These are phyloP conservation scores for Dinoponera quadriceps DNA, from an alignment of 1,140 invertebrate species.

Conservation along the genomic window DNA sequence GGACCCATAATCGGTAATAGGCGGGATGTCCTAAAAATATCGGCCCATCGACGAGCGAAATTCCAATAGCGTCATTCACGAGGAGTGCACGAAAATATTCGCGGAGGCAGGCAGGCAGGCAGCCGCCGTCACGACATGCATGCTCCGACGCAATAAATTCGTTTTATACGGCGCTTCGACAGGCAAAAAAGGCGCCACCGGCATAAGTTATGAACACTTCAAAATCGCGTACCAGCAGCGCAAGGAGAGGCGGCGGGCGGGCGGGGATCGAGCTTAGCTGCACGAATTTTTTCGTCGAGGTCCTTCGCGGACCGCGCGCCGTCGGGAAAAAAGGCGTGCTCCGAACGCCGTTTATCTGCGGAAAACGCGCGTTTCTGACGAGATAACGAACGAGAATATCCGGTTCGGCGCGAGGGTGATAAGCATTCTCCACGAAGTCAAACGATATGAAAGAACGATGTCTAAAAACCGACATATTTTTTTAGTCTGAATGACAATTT, in stretches of 20 bases:
- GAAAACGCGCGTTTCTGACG: too few relatives aligned
- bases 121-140: conserved; percentile 74
- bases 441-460: too few relatives aligned
- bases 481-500: too few relatives aligned
- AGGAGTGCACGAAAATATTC: conserved; percentile 65
- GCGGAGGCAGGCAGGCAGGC: conserved; percentile 55
- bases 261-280: conserved; percentile 46
- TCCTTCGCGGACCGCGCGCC: not conserved
- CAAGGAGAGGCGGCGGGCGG: not conserved
- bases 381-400: too few relatives aligned
- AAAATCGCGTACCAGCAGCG: conserved; percentile 73
- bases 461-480: too few relatives aligned
- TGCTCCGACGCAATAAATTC: conserved; percentile 79
- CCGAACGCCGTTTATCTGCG: too few relatives aligned
- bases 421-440: too few relatives aligned
- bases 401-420: too few relatives aligned
- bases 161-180: conserved; percentile 79
- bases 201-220: conserved; percentile 79
- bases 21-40: conserved; percentile 63
- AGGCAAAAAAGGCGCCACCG: conserved; percentile 78
- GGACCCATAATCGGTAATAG: conserved; percentile 62
- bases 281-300: conserved; percentile 60
- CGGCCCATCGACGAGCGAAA: conserved; percentile 64
- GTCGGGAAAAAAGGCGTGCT: too few relatives aligned
- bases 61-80: conserved; percentile 66